Conservation (phyloP, 2,888 invertebrate species). For the Stomorhina lunata region DNA sequence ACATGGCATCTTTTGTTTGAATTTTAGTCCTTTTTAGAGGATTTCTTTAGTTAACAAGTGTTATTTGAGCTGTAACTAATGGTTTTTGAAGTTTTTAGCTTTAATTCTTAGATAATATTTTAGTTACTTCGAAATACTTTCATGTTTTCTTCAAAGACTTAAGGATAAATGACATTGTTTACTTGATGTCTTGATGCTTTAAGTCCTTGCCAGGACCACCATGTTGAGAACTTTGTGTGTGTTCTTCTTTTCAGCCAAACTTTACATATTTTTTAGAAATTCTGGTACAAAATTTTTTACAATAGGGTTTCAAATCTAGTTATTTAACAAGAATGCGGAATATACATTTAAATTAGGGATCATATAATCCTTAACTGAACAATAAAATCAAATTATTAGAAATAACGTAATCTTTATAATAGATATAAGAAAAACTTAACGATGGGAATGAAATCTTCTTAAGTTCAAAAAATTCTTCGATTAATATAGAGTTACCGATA, state of each 20-base stretch:
- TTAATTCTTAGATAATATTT: constrained; percentile 21
- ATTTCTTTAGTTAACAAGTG: constrained; percentile 73
- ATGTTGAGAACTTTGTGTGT: constrained; percentile 68
- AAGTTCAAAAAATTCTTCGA: too few species aligned
- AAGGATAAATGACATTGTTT: constrained; percentile 61
- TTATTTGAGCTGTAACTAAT: constrained; percentile 72
- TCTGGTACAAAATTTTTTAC: neutral
- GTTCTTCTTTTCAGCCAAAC: constrained; percentile 64
- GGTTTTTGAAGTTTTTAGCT: constrained; percentile 68
- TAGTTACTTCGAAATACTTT: neutral
- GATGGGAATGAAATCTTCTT: too few species aligned
- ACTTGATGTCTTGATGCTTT: constrained; percentile 69
- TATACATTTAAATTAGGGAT: too few species aligned
- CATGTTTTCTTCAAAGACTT: neutral
- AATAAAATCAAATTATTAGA: too few species aligned
- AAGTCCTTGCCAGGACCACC: constrained; percentile 69
- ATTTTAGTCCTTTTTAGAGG: constrained; percentile 9
- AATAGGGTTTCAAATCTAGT: neutral
- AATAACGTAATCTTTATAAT: too few species aligned
- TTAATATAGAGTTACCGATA: too few species aligned
- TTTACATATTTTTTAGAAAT: neutral
- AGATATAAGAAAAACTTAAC: too few species aligned
- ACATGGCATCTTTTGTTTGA: neutral
- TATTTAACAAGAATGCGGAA: too few species aligned
- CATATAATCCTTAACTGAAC: too few species aligned